Conservation (phyloP, 2,888 invertebrate species). For the Alsophila aescularia region DNA sequence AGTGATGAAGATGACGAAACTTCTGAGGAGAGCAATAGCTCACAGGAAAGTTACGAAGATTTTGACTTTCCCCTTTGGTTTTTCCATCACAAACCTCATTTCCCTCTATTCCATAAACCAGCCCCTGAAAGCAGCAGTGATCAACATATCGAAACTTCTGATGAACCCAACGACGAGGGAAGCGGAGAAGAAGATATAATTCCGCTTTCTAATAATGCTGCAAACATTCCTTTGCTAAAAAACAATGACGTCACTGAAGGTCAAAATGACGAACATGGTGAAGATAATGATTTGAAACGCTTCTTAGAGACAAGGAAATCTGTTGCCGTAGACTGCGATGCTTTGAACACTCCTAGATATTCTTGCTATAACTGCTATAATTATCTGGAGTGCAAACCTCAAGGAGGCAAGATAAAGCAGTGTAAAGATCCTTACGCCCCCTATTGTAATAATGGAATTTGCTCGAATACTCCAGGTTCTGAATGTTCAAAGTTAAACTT, state of each 20-base stretch:
- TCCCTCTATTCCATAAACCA: neutral
- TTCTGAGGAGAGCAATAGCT: too few species aligned
- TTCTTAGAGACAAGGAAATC: neutral
- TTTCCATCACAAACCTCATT: neutral
- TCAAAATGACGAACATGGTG: neutral
- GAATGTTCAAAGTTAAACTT: conserved; percentile 11
- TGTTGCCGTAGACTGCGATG: conserved; percentile 13
- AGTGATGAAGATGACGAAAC: neutral
- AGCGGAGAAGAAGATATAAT: conserved; percentile 11
- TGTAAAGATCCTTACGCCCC: conserved; percentile 17
- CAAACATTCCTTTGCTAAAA: neutral
- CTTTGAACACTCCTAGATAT: conserved; percentile 15
- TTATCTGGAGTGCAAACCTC: conserved; percentile 21
- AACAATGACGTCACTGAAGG: neutral
- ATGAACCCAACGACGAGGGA: conserved; percentile 4
- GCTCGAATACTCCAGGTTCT: conserved; percentile 12
- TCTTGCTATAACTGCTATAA: conserved; percentile 25
- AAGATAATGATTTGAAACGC: neutral
- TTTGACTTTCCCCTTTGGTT: neutral
- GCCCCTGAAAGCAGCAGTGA: neutral
- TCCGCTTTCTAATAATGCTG: neutral
- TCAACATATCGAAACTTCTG: neutral
- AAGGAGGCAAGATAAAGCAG: conserved; percentile 23
- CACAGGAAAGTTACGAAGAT: neutral
- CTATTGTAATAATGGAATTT: conserved; percentile 21